phyloP scores from a whole-genome alignment of 2,888 invertebrate genomes.

The Brachynemurus nebulosus region DNA sequence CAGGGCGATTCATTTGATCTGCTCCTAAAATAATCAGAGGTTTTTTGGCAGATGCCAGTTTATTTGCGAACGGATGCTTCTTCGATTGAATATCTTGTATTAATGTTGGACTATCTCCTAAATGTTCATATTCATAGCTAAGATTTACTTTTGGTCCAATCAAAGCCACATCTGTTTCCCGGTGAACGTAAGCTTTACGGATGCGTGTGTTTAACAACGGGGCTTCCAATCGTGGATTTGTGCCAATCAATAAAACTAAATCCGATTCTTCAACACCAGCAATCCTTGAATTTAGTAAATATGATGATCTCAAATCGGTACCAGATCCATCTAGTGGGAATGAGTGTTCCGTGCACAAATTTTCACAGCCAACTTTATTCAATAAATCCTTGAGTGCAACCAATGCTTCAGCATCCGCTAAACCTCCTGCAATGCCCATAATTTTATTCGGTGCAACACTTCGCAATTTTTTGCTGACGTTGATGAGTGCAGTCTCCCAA shows the following conservation, averaged over 20 bases:
- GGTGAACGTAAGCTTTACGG: constrained; percentile 90
- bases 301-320: constrained; percentile 80
- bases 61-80: constrained; percentile 51
- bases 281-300: constrained; percentile 83
- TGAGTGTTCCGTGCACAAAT: constrained; percentile 77
- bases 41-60: constrained; percentile 61
- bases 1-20: constrained; percentile 61
- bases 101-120: constrained; percentile 65
- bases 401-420: constrained; percentile 84
- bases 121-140: constrained; percentile 82
- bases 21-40: constrained; percentile 89
- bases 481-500: constrained; percentile 91
- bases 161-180: constrained; percentile 73
- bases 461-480: constrained; percentile 51
- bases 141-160: constrained; percentile 87
- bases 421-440: constrained; percentile 76
- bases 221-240: constrained; percentile 95
- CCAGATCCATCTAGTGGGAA: constrained; percentile 72
- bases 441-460: constrained; percentile 47
- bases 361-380: constrained; percentile 75
- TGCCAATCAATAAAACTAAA: constrained; percentile 81
- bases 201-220: constrained; percentile 91
- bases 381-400: constrained; percentile 85
- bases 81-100: constrained; percentile 63
- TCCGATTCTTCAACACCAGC: constrained; percentile 88